Evolutionary conservation across 92 coral and sea anemone species (phyloP), one percentile per base, ranked within the genome.

Genomic region (Heteractis magnifica): DNA sequence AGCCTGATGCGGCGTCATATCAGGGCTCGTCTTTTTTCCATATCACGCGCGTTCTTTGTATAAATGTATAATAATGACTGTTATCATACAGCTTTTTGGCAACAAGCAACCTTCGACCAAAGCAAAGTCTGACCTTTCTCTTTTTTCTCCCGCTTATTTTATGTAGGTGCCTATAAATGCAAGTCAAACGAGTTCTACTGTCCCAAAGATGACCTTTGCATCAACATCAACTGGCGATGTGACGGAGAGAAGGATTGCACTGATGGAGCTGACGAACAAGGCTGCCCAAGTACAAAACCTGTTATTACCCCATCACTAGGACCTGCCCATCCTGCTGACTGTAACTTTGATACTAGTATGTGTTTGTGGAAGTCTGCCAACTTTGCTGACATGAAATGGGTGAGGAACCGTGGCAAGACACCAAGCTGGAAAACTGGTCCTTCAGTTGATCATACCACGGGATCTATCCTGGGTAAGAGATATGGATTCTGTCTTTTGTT

Each of bases 361-460:
- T 93, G 98, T 58, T 78, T 89, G 77, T 93, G 98, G 98, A 91
- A 74, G 86, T 89, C 93, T 7, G 98, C 98, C 6, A 60, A 48
- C 9, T 93, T 93, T 83, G 93, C 98, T 18, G 98, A 93, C 68
- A 85, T 93, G 98, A 86, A 77, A 52, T 93, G 88, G 90, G 58
- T 75, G 16, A 90, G 98, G 13, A 81, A 81, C 49, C 82, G 80
- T 8, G 95, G 98, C 76, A 81, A 76, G 60, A 93, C 98, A 19
- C 98, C 98, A 6, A 91, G 94, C 70, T 87, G 89, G 86, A 83
- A 71, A 77, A 93, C 98, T 7, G 98, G 98, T 6, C 98, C 98
- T 16, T 78, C 88, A 26, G 88, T 79, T 16, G 95, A 93, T 68
- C 92, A 93, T 51, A 83, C 93, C 0, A 75, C 93, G 2, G 87